phyloP scores from a whole-genome alignment of 2,888 invertebrate genomes.

The Torymus texanus region DNA sequence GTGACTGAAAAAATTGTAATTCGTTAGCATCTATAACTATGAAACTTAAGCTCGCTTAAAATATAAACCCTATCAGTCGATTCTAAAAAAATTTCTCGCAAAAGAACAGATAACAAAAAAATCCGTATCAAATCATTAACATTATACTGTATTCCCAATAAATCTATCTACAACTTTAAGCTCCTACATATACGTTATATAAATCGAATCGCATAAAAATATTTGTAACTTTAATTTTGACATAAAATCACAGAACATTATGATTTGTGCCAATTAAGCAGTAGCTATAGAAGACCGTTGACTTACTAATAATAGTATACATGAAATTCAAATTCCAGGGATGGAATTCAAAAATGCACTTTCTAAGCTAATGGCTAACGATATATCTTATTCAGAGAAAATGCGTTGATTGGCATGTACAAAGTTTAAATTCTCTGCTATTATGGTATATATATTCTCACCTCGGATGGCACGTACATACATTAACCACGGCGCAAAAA shows the following conservation, averaged over 20 bases:
- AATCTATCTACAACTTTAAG: conserved; percentile 34
- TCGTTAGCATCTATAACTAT: not conserved
- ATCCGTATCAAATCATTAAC: conserved; percentile 38
- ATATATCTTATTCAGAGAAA: conserved; percentile 8
- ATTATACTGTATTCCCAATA: not conserved
- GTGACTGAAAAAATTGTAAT: conserved; percentile 37
- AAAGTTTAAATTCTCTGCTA: conserved; percentile 31
- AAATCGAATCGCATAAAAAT: conserved; percentile 39
- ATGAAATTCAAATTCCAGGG: conserved; percentile 11
- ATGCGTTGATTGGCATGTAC: conserved; percentile 32
- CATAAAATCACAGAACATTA: conserved; percentile 46
- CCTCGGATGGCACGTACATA: conserved; percentile 2
- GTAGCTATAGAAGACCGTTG: conserved; percentile 28
- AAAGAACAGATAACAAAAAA: conserved; percentile 28
- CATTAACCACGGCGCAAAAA: conserved; percentile 1
- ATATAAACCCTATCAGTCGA: conserved; percentile 11
- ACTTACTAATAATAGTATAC: not conserved
- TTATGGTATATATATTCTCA: conserved; percentile 12
- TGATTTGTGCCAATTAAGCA: conserved; percentile 30
- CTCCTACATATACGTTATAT: not conserved
- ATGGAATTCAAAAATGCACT: conserved; percentile 21
- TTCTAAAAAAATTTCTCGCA: not conserved
- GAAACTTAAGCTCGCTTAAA: conserved; percentile 35
- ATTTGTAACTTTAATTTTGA: conserved; percentile 43
- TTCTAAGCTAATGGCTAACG: conserved; percentile 22